These are phyloP conservation scores for Phenganax stokvisi DNA, from an alignment of 92 coral and sea anemone species.

Conservation along the genomic window DNA sequence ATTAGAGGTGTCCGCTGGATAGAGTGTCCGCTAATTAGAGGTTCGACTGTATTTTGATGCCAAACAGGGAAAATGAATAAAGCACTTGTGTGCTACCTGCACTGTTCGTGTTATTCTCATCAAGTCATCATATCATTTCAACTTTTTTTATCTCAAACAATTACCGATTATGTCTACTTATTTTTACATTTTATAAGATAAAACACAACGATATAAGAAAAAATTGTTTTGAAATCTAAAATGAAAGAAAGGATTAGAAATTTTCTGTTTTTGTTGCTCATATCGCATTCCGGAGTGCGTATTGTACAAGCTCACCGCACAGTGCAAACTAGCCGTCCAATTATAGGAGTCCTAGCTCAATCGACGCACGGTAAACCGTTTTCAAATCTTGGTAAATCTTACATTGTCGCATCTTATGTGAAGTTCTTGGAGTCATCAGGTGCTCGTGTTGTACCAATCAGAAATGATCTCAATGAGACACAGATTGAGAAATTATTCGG, in stretches of 20 bases:
- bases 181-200: too few species aligned
- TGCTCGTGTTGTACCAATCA: slow-evolving; percentile 48
- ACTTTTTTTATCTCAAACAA: too few species aligned
- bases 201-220: too few species aligned
- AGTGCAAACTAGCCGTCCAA: neutral
- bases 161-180: too few species aligned
- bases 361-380: neutral
- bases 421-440: slow-evolving; percentile 50
- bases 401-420: slow-evolving; percentile 45
- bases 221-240: neutral
- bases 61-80: too few species aligned
- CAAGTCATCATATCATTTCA: too few species aligned
- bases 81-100: too few species aligned
- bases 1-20: too few species aligned
- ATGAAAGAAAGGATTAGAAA: neutral
- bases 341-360: neutral
- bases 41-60: too few species aligned
- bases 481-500: slow-evolving; percentile 63
- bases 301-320: neutral
- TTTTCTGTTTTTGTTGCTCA: neutral
- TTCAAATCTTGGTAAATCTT: slow-evolving; percentile 33
- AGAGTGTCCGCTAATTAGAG: too few species aligned
- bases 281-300: neutral
- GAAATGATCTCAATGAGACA: slow-evolving; percentile 55
- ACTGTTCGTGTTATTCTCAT: too few species aligned